Evolutionary conservation across 2,113 vertebrate genomes (phyloP), one percentile per base, ranked within the genome.

Genomic region (Pseudorasbora parva): DNA sequence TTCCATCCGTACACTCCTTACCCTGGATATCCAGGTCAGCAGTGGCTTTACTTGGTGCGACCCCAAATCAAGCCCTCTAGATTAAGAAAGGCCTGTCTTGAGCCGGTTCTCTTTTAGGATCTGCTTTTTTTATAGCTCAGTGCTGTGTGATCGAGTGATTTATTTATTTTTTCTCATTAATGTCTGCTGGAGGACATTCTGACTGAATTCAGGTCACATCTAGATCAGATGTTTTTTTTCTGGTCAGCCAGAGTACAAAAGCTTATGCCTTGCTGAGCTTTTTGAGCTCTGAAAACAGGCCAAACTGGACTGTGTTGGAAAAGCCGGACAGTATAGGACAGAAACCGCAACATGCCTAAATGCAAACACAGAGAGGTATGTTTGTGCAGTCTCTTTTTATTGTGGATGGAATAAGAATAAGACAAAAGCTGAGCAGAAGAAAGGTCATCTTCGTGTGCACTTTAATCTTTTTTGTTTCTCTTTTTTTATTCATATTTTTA

Each of bases 11-110:
- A 69, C 72, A 8, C 62, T 68, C 60, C 51, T 82, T 45, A 59
- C 51, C 23, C 51, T 8, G n/a, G 51, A 59, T 45, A 82, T 82
- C 68, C 80, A 82, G 51, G 80, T 59, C 80, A 82, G 54, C 23
- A 23, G 45, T 23, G 68, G 56, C 68, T 78, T 81, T 85, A 57
- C 47, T 76, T 74, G 33, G 80, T 82, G 66, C 9, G 17, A 73
- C 33, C 80, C 66, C 41, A 51, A 73, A 82, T 72, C 25, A 76
- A 75, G 25, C 17, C 14, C 45, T 56, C 59, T 6, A 80, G 41
- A 60, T 56, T 57, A 54, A 41, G 27, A 8, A 81, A 81, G 21
- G 5, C 59, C 14, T 19, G 45, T 23, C 23, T 79, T 15, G 25
- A 21, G 12, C 15, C 23, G 8, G 57, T 47, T 64, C 14, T 43